Evolutionary conservation across 2,797 vertebrate genomes (phyloP), one percentile per base, ranked within the genome.

Genomic region (Tolypeutes matacus): DNA sequence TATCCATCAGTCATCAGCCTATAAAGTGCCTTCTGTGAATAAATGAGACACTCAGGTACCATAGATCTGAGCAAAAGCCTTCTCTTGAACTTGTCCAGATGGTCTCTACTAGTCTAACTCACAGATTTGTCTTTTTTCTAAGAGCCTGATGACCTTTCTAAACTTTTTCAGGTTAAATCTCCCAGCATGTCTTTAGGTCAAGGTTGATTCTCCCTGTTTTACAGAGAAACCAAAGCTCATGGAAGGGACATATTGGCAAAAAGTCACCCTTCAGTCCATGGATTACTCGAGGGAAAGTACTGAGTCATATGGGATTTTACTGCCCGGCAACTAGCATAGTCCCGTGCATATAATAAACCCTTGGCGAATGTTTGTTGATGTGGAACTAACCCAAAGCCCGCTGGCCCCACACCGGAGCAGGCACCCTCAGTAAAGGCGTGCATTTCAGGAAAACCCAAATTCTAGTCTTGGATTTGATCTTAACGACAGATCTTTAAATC

Each of bases 351-450:
- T 14, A 36, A 36, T 58, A 70, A 83, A 64, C 29, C 56, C 36
- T 5, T 29, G 21, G 34, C 36, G 12, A 42, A n/a, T 34, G 4
- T 14, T 53, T 18, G 25, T 60, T 56, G n/a, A 72, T 88, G 34
- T 6, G 51, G 51, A 76, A 14, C 76, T 73, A 51, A 92, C 53
- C 62, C 36, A 75, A 58, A n/a, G 14, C n/a, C 3, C 17, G 21
- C 58, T 56, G 29, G n/a, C 21, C 4, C 21, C 0, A 7, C 4
- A 7, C 17, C 0, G 9, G 21, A 20, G 17, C 1, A 4, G 49
- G 31, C 25, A 9, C 25, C 51, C n/a, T 76, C 46, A 69, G 46
- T 10, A 46, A 53, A 84, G 56, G 60, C 17, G 4, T 12, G 29
- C 56, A 27, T 82, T 83, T 69, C 36, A 31, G 34, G 18, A 15